Percentiles rank a stretch among this genome's conserved stretches.
These are phyloP conservation scores for Vidua macroura DNA, from an alignment of 2,113 vertebrate genomes.

Conservation along the genomic window DNA sequence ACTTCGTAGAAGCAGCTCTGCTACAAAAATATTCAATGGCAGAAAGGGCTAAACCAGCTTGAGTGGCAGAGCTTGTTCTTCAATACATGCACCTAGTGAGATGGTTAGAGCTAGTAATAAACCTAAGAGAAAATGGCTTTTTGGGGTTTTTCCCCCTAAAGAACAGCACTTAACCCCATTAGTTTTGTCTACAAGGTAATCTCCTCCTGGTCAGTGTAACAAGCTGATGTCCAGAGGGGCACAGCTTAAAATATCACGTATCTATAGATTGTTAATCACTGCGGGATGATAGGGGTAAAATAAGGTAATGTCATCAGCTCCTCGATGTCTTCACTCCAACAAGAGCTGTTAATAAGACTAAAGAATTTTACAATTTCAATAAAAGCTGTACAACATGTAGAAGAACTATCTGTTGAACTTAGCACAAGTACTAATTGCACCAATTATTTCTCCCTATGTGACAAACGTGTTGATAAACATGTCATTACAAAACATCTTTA, in stretches of 20 bases:
- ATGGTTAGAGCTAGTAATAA: background rate
- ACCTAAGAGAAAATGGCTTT: background rate
- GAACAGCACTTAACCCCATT: background rate
- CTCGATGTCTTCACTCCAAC: background rate
- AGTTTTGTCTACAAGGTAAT: background rate
- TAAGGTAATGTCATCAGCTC: background rate
- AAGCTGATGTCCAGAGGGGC: background rate
- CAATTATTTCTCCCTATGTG: background rate
- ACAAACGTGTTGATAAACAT: background rate
- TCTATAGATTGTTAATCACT: background rate
- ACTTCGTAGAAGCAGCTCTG: background rate
- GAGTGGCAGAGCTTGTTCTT: background rate
- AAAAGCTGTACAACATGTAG: background rate
- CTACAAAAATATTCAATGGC: background rate
- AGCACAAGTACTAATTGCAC: background rate
- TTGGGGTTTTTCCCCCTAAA: rapidly evolving
- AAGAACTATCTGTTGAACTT: background rate
- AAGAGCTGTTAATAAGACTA: background rate
- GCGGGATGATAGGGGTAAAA: background rate
- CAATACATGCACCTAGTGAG: background rate
- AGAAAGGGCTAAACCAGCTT: background rate
- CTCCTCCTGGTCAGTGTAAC: background rate
- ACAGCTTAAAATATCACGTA: rapidly evolving
- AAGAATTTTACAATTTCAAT: background rate
- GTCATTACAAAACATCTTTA: background rate